Percentiles rank a stretch among this genome's conserved stretches.
Evolutionary conservation across 1,140 invertebrate species (phyloP).

Genomic region (Ditylenchus dipsaci): DNA sequence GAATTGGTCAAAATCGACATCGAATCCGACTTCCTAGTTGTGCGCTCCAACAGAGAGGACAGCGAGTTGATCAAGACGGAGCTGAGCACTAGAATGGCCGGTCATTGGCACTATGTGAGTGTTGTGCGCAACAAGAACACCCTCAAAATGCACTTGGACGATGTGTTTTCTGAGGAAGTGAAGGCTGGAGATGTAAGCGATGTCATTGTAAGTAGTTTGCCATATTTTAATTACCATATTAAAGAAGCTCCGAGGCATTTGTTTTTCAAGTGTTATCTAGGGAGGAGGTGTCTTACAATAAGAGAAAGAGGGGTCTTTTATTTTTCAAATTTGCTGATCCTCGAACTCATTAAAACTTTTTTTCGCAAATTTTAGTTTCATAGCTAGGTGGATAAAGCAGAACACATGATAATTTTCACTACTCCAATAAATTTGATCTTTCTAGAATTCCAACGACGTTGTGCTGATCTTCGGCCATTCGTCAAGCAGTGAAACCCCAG

Average conservation of each 20-base stretch:
- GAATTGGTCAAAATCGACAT: conserved; percentile 19
- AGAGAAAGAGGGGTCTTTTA: too few species aligned
- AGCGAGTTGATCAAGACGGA: conserved; percentile 6
- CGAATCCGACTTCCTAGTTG: conserved; percentile 18
- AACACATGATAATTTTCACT: too few species aligned
- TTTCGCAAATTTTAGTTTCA: too few species aligned
- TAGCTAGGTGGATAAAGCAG: too few species aligned
- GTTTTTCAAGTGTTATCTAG: too few species aligned
- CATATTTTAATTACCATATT: too few species aligned
- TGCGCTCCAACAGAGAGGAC: conserved; percentile 58
- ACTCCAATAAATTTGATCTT: not conserved
- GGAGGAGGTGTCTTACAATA: too few species aligned
- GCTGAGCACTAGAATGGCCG: conserved; percentile 59
- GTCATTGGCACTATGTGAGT: conserved; percentile 62
- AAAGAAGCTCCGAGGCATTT: too few species aligned
- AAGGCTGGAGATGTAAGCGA: not conserved
- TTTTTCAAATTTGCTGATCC: too few species aligned
- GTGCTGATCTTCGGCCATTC: conserved; percentile 19
- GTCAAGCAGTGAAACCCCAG: conserved; percentile 20
- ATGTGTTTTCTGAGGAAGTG: conserved; percentile 62
- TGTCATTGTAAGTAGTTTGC: not conserved
- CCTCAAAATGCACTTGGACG: conserved; percentile 75
- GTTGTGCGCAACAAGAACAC: conserved; percentile 41
- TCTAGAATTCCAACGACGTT: conserved; percentile 16
- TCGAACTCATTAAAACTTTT: too few species aligned